Evolutionary conservation across 1,140 invertebrate genomes (phyloP), one percentile per base, ranked within the genome.

Genomic region (Polypedilum pembai): DNA sequence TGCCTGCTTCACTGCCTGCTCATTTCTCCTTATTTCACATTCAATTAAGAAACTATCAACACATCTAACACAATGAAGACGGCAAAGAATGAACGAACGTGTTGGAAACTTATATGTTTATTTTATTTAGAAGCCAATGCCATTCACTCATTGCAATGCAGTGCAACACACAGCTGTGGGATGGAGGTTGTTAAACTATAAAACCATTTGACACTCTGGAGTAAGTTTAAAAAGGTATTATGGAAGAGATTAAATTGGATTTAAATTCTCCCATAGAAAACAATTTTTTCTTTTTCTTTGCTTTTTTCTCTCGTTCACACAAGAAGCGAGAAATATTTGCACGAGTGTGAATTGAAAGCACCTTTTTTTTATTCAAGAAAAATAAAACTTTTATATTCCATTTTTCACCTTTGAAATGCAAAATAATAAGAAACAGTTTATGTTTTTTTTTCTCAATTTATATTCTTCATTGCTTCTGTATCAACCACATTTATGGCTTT

Each of bases 161-260:
- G 15, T 56, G 45, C 45, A 56, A 56, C 45, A 56, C 45, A 56
- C 45, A 56, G 45, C 45, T 56, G 45, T 56, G 45, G 45, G 12
- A 56, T n/a, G 8, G 18, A 69, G 65, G 65, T 69, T 69, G 17
- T 69, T 69, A 69, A 69, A 69, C 65, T 69, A 69, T 20, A 69
- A 69, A 69, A 7, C 65, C 20, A 69, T 69, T 69, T 69, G 65
- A 69, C 65, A 69, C 65, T 69, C 17, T 20, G 65, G 65, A 21
- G 65, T 20, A 21, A 69, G 65, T 69, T 69, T 20, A 69, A 69
- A 69, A 69, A 69, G 65, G 17, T 69, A 69, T 69, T 21, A 69
- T 69, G 17, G 65, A 20, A 21, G 17, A 69, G 65, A 69, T 69
- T 69, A 69, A 69, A 69, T 69, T 69, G 65, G 65, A 69, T 69